phyloP scores from a whole-genome alignment of 2,888 invertebrate genomes.

The Hoplodrina ambigua region DNA sequence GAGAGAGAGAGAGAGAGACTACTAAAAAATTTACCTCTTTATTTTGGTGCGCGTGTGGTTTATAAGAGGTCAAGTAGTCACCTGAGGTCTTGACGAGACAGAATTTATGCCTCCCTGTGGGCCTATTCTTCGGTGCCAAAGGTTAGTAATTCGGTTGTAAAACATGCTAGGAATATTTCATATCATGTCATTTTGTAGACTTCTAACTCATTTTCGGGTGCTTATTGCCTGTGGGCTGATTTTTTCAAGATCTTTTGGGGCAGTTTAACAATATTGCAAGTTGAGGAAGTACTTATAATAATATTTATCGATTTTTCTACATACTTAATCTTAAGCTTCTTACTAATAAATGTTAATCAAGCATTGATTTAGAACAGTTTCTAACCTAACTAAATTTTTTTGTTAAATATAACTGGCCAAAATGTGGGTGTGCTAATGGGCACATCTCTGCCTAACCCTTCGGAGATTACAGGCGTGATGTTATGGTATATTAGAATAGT shows the following conservation, averaged over 20 bases:
- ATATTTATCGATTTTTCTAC: too few relatives aligned
- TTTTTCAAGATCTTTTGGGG: neutral
- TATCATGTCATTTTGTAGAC: slow-evolving; percentile 5
- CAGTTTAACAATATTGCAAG: too few relatives aligned
- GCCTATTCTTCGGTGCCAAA: slow-evolving; percentile 28
- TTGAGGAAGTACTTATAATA: too few relatives aligned
- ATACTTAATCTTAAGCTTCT: too few relatives aligned
- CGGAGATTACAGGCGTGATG: too few relatives aligned
- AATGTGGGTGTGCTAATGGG: too few relatives aligned
- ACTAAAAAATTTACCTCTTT: slow-evolving; percentile 27
- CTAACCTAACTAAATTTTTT: too few relatives aligned
- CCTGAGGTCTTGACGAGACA: slow-evolving; percentile 41
- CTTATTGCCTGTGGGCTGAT: neutral
- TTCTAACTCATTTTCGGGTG: neutral
- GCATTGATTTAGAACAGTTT: too few relatives aligned
- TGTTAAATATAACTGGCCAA: too few relatives aligned
- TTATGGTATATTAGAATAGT: too few relatives aligned
- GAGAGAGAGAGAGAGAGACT: neutral
- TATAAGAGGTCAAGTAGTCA: slow-evolving; percentile 32
- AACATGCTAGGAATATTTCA: slow-evolving; percentile 41
- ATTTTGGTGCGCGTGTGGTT: slow-evolving; percentile 9
- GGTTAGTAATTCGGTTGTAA: slow-evolving; percentile 19
- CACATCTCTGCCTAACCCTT: too few relatives aligned
- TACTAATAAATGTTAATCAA: too few relatives aligned
- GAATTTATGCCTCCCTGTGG: slow-evolving; percentile 52